Evolutionary conservation across 2,113 vertebrate species (phyloP).

Genomic region (Aythya baeri): DNA sequence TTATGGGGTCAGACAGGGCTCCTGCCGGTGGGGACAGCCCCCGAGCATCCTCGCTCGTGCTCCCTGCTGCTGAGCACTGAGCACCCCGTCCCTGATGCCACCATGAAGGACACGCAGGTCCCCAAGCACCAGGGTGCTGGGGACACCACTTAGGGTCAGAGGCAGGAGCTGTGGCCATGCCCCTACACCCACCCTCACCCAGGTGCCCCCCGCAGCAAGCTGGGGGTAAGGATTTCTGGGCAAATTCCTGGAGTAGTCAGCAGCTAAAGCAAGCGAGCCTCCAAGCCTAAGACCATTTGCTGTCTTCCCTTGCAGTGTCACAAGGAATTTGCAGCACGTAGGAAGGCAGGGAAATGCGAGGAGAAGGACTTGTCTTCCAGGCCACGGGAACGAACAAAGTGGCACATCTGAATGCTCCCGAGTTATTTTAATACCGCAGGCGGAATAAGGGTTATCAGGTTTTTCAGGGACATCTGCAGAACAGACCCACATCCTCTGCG

Average conservation of each 20-base stretch:
- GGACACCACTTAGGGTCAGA: background rate
- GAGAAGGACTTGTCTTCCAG: slow-evolving; percentile 19
- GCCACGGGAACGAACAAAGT: slow-evolving; percentile 35
- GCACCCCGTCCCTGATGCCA: no score
- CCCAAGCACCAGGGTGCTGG: no score
- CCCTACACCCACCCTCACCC: accelerated
- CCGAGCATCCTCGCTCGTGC: no score
- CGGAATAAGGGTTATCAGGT: slow-evolving; percentile 49
- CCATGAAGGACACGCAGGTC: background rate
- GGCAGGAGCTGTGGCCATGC: background rate
- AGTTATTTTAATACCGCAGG: slow-evolving; percentile 30
- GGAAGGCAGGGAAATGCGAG: slow-evolving; percentile 16
- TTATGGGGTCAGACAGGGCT: no score
- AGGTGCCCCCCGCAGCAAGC: accelerated
- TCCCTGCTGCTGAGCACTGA: no score
- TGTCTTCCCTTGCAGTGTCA: background rate
- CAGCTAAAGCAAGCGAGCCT: background rate
- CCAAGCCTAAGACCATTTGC: background rate
- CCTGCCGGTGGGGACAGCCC: no score
- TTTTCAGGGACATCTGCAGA: slow-evolving; percentile 60
- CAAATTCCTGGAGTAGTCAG: background rate
- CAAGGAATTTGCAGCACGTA: background rate
- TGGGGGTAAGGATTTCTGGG: background rate
- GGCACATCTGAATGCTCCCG: background rate
- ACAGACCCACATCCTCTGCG: slow-evolving; percentile 8